Evolutionary conservation across 2,797 vertebrate species (phyloP), one percentile per base, ranked within the genome.

Genomic region (Mallotus villosus): DNA sequence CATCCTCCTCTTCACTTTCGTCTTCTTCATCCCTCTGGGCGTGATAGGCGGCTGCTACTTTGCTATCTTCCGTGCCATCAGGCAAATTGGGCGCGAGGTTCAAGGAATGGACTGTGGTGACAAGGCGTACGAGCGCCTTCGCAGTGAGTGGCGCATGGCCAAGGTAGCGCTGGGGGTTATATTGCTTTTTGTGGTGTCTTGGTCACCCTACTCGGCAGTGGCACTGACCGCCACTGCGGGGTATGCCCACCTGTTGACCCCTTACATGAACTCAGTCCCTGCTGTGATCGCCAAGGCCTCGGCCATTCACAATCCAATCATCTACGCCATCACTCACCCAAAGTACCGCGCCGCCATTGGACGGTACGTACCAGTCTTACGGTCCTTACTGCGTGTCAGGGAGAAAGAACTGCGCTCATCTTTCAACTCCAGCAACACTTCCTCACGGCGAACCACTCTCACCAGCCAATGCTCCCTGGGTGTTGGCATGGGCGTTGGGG

Each of bases 1-100:
- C 0, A 96, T 97, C 94, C 89, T 97, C 73, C 96, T 98, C 73
- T 96, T 96, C 90, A 93, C 92, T 82, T 98, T 96, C 0, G 95
- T 97, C 85, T 95, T 96, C 77, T 92, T 95, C 72, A 89, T 95
- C 53, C 94, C 94, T 0, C 85, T 95, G 66, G 88, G 89, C 25
- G 73, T 91, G 71, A 94, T 96, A 71, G 84, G 92, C 67, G 92
- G 89, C 80, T 95, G 94, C 85, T 95, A 95, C 46, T 0, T 94
- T 73, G 92, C 91, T 81, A 95, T 95, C 79, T 95, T 95, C 81
- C 90, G 75, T 76, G 89, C 94, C 75, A 93, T 95, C 76, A 89
- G 86, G 71, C 89, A 91, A 49, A 91, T 92, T 4, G 88, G 90
- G 80, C 92, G 88, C 74, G 92, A 92, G 78, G 70, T 94, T 70